Evolutionary conservation across 2,797 vertebrate species (phyloP).

Genomic region (Sebastes nivosus): DNA sequence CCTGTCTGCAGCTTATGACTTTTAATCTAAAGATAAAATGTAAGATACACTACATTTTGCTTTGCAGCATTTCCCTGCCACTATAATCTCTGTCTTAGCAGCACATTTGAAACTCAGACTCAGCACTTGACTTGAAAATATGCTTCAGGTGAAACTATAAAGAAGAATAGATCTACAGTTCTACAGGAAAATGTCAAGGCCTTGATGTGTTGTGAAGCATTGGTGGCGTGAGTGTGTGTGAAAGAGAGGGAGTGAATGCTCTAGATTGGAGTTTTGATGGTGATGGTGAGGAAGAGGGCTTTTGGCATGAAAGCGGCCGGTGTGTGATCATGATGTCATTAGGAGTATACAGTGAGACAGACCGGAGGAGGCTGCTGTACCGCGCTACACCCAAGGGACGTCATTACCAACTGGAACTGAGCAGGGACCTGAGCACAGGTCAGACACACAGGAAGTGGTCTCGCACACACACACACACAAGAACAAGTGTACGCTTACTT

Average conservation of each 20-base stretch:
- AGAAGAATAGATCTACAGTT: slow-evolving; percentile 24
- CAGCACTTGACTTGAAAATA: slow-evolving; percentile 12
- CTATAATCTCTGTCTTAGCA: not conserved
- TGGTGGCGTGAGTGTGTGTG: not conserved
- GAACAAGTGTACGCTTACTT: slow-evolving; percentile 12
- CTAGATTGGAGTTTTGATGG: slow-evolving; percentile 62
- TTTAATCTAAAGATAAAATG: not conserved
- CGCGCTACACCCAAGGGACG: slow-evolving; percentile 72
- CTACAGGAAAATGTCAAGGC: slow-evolving; percentile 38
- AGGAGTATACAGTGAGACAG: slow-evolving; percentile 80
- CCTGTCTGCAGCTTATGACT: not conserved
- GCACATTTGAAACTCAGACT: slow-evolving; percentile 19
- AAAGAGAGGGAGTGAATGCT: slow-evolving; percentile 36
- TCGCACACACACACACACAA: not conserved
- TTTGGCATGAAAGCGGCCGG: slow-evolving; percentile 75
- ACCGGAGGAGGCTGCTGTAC: slow-evolving; percentile 71
- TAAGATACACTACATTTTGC: not conserved
- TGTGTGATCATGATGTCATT: slow-evolving; percentile 84
- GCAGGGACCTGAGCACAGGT: slow-evolving; percentile 76
- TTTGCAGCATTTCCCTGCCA: not conserved
- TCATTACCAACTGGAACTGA: slow-evolving; percentile 80
- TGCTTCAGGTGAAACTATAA: slow-evolving; percentile 29
- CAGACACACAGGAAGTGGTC: slow-evolving; percentile 70
- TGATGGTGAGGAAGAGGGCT: slow-evolving; percentile 71
- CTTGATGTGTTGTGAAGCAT: slow-evolving; percentile 46